Percentiles rank a stretch among this genome's conserved stretches.
phyloP scores from a whole-genome alignment of 2,113 vertebrate species.

The Tachycineta bicolor region DNA sequence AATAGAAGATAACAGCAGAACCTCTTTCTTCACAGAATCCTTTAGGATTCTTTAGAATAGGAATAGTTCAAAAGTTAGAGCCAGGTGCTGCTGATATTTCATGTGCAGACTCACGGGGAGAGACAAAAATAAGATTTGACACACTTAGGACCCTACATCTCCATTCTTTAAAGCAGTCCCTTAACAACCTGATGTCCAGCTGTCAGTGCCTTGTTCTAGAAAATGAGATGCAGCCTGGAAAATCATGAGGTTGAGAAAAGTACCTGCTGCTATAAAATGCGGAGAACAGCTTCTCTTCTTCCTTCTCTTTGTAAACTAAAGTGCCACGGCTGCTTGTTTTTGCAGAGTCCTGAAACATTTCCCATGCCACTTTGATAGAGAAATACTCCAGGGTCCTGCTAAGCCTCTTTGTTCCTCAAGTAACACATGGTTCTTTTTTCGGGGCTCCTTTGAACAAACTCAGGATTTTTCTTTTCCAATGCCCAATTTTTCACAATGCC shows the following conservation, averaged over 20 bases:
- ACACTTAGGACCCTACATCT: neutral
- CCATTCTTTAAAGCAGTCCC: neutral
- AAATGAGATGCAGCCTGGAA: neutral
- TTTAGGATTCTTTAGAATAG: neutral
- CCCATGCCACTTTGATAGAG: neutral
- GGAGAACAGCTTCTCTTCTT: neutral
- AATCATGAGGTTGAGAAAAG: neutral
- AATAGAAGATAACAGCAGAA: neutral
- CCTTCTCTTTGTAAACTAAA: neutral
- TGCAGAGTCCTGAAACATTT: neutral
- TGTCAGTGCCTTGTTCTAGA: neutral
- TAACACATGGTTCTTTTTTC: neutral
- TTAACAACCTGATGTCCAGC: neutral
- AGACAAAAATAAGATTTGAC: neutral
- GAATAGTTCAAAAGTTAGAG: slow-evolving; percentile 1
- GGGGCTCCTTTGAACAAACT: neutral
- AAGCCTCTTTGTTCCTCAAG: neutral
- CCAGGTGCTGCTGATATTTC: neutral
- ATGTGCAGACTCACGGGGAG: neutral
- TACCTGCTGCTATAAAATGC: neutral
- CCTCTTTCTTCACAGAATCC: neutral
- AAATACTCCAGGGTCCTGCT: neutral
- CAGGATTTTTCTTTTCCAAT: neutral
- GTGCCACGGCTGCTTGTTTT: neutral
- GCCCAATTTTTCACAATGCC: neutral